Evolutionary conservation across 2,113 vertebrate species (phyloP), one percentile per base, ranked within the genome.

Genomic region (Pan paniscus): DNA sequence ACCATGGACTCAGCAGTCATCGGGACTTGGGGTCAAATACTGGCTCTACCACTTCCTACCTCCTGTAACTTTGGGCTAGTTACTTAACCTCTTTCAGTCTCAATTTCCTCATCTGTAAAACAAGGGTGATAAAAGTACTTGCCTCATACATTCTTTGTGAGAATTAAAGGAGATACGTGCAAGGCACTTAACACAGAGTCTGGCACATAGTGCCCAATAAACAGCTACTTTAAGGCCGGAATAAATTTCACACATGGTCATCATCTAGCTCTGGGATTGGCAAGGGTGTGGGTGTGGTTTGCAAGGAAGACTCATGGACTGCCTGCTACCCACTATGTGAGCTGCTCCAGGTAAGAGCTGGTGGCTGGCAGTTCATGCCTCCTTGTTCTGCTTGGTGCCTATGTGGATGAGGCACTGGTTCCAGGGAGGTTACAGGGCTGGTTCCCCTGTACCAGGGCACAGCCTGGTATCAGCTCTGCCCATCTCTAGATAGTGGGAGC

Each of bases 281-380:
- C 48, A 79, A n/a, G 17, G 32, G 13, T 16, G n/a, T 52, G 27
- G 4, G n/a, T 59, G 25, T 48, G 85, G 48, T 61, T 70, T 61
- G 32, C 73, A 25, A 20, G 0, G 2, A 81, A 17, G 72, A 27
- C 17, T 40, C 23, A 5, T 0, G 22, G 78, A 46, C 87, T n/a
- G 5, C 12, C 13, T 16, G 12, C 35, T 18, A 12, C 70, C 12
- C 20, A 48, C 48, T 8, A 1, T 0, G 2, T 25, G 48, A 43
- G 81, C 30, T 59, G 57, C 55, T 38, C 43, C 6, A 1, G 32
- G 43, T 4, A 17, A 35, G 23, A 78, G 12, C 43, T 61, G 55
- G 23, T 0, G 0, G 32, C 50, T 11, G 17, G 16, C 38, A 55
- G 8, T 12, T 85, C 67, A 57, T 57, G 43, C 1, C 5, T 70